These are phyloP conservation scores for Mya arenaria DNA, from an alignment of 1,140 invertebrate species.

Conservation along the genomic window DNA sequence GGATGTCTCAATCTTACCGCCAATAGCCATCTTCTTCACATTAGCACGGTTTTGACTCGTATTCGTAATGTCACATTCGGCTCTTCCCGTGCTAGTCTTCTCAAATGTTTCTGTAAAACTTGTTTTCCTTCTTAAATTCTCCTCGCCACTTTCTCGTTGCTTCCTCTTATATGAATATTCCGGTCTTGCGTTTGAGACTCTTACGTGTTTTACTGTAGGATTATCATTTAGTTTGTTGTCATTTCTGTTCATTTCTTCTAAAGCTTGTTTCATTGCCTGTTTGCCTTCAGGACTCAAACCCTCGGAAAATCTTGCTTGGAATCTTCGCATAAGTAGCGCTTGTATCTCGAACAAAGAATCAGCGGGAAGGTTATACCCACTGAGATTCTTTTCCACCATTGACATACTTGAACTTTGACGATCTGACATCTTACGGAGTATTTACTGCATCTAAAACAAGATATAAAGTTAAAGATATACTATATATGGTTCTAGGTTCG, in stretches of 20 bases:
- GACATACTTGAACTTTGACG: too few species aligned
- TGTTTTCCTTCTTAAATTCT: constrained; percentile 4
- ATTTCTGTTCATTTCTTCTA: constrained; percentile 22
- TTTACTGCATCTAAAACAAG: too few species aligned
- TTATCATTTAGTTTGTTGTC: not conserved
- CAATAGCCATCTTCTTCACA: constrained; percentile 36
- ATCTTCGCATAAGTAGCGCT: constrained; percentile 33
- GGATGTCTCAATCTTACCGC: constrained; percentile 58
- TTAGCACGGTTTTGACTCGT: constrained; percentile 24
- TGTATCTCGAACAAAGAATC: constrained; percentile 49
- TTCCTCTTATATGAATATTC: not conserved
- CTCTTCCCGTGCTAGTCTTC: not conserved
- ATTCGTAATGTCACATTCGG: constrained; percentile 60
- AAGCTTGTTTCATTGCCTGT: constrained; percentile 50
- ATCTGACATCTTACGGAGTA: too few species aligned
- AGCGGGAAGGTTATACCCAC: constrained; percentile 52
- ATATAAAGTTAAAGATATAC: too few species aligned
- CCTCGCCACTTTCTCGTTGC: not conserved
- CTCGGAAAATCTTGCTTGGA: constrained; percentile 41
- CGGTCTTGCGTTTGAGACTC: not conserved
- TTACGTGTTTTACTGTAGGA: not conserved
- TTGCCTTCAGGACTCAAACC: constrained; percentile 55
- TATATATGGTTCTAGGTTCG: too few species aligned
- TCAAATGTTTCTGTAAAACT: constrained; percentile 22
- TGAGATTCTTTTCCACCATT: constrained; percentile 31